Base-by-base conservation (phyloP, 2,888 invertebrate genomes). In the Globia sparganii region DNA sequence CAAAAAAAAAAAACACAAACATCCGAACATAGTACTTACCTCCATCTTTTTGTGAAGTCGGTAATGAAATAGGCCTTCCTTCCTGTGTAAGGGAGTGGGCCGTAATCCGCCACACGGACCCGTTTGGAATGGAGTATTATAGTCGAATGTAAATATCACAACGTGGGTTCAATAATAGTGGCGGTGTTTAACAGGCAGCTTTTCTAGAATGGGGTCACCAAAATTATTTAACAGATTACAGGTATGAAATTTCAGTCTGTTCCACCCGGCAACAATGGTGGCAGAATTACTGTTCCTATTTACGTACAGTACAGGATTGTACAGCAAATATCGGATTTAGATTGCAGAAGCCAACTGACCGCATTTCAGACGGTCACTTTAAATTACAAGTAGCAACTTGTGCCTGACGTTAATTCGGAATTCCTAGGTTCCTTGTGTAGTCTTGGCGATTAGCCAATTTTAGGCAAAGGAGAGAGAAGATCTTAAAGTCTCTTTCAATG, bases 361-460 rank as follows among this genome's bases (percentile, higher is more conserved):
- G 46, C 74, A 75, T 76, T 80, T 72, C 72, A 65, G 34, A 59
- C 43, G 34, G 49, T 74, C 62, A 75, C 65, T 75, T 75, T 74
- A 83, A 65, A 71, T 75, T 70, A 75, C 75, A 75, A 75, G 62
- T 31, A 64, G 62, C 59, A 70, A 72, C 72, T 84, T 72, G 70
- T 70, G 67, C 46, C 59, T 65, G 77, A 67, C 59, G 61, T 76
- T 75, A 69, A 83, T 83, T 83, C 9, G 66, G 40, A 61, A 72
- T 75, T 65, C 72, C 72, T 56, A 46, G 53, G 62, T 65, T 73
- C 64, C 56, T 78, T 64, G 71, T 46, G 64, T 28, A 56, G 64
- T 68, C 62, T 77, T 87, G 87, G 85, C 72, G 31, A 73, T 78
- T 56, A 78, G 75, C 87, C 85, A 85, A 66, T 72, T 71, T 58